Base-by-base conservation (phyloP, 1,140 invertebrate species). In the Scaptomyza hsui region DNA sequence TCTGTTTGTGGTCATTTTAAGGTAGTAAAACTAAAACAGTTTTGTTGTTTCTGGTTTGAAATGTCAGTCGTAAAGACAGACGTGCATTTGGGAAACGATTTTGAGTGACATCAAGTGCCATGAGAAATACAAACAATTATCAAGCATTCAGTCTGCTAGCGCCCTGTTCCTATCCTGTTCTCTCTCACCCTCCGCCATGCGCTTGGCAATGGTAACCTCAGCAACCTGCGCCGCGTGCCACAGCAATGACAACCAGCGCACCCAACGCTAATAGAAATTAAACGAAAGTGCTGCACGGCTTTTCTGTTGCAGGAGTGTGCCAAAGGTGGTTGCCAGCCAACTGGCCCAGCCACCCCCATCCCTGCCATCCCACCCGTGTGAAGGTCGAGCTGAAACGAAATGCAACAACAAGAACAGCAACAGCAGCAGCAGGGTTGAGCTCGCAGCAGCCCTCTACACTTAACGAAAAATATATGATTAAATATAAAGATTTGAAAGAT, bases 21-120 rank as follows among this genome's bases (percentile, higher is more conserved):
- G 19, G 13, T 13, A 21, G n/a, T n/a, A 39, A 15, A 39, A 26
- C 26, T 6, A 19, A 37, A 65, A 48, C 35, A 7, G 9, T 49
- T 59, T 21, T 37, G 10, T 12, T 24, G 13, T 47, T 35, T 13
- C 24, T 19, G 47, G 10, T 12, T 26, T 9, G 29, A 68, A 61
- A 44, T 68, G 64, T 42, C 44, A 57, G 35, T 60, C 47, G 39
- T 19, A 21, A 45, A 52, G 29, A 18, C 57, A 62, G 32, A 15
- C 39, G 39, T n/a, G n/a, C 53, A 18, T 44, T 59, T 21, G 47
- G 57, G 59, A 77, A 81, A 51, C 76, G 71, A 79, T 72, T 86
- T 86, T 86, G 77, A 85, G 73, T 85, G 81, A 86, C 81, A 85
- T 85, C 77, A 82, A 86, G 81, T 78, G 81, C 82, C 81, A 86